Conservation (phyloP, 2,113 vertebrate genomes). For the Caranx ignobilis region DNA sequence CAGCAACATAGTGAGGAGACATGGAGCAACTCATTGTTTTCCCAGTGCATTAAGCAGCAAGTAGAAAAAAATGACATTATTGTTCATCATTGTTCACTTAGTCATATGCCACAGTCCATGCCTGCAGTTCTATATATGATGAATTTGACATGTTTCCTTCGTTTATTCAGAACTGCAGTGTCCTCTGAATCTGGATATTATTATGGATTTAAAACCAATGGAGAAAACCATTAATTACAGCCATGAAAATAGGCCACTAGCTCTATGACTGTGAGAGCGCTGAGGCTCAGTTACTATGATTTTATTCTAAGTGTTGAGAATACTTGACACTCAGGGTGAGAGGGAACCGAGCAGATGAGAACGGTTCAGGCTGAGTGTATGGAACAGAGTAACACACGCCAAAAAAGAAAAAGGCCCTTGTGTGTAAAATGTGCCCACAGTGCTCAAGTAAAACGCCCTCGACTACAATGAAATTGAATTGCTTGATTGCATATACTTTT, state of each 20-base stretch:
- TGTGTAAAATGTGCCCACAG: neutral
- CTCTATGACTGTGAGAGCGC: slow-evolving; percentile 26
- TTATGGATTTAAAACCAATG: neutral
- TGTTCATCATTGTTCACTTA: no score
- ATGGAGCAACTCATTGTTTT: neutral
- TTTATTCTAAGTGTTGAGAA: neutral
- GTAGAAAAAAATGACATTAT: neutral
- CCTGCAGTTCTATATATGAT: no score
- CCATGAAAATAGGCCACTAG: neutral
- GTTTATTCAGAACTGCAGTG: neutral
- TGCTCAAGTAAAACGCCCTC: neutral
- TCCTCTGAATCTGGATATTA: neutral
- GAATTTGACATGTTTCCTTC: neutral
- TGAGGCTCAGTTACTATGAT: slow-evolving; percentile 15
- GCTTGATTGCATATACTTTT: neutral
- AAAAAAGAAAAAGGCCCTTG: neutral
- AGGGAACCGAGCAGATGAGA: neutral
- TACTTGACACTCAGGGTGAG: slow-evolving; percentile 30
- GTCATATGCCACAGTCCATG: no score
- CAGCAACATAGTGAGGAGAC: slow-evolving; percentile 15
- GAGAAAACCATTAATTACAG: slow-evolving; percentile 25
- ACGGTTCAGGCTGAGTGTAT: neutral
- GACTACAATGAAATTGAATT: neutral
- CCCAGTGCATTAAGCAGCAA: neutral
- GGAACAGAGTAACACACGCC: neutral